Percentiles rank a stretch among this genome's conserved stretches.
These are phyloP conservation scores for Cnemophilus loriae DNA, from an alignment of 2,113 vertebrate species.

Conservation along the genomic window DNA sequence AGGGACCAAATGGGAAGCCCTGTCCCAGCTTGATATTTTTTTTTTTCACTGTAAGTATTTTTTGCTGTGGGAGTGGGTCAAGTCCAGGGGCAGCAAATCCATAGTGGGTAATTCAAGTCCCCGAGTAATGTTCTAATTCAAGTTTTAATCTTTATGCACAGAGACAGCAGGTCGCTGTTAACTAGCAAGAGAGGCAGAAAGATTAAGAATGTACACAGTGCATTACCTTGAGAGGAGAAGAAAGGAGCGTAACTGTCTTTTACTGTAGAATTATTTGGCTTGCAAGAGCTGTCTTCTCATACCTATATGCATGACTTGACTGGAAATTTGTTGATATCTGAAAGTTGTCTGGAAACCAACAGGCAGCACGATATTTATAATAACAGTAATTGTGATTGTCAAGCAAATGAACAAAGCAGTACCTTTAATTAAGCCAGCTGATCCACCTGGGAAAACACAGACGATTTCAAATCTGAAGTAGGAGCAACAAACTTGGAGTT, in stretches of 20 bases:
- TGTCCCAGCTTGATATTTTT: slow-evolving; percentile 14
- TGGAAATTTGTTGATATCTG: not conserved
- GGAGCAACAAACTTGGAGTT: not conserved
- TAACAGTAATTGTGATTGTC: not conserved
- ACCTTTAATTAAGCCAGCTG: not conserved
- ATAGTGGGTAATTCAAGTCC: slow-evolving; percentile 56
- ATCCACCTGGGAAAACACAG: not conserved
- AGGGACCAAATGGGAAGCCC: slow-evolving; percentile 28
- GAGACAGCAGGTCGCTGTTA: slow-evolving; percentile 53
- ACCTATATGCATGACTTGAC: not conserved
- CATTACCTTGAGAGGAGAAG: not conserved
- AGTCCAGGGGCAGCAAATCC: slow-evolving; percentile 40
- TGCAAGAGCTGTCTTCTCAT: not conserved
- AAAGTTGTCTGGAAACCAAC: not conserved
- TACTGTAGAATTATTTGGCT: not conserved
- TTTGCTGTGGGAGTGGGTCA: slow-evolving; percentile 39
- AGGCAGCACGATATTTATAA: not conserved
- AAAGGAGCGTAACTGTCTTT: not conserved
- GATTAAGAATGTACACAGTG: slow-evolving; percentile 47
- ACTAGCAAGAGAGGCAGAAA: slow-evolving; percentile 39
- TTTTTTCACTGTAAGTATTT: not conserved
- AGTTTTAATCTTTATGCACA: slow-evolving; percentile 53
- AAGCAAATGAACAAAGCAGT: not conserved
- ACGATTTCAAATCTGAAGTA: not conserved
- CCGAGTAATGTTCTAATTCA: slow-evolving; percentile 59